Percentiles rank a stretch among this genome's conserved stretches.
Evolutionary conservation across 1,140 invertebrate genomes (phyloP).

Genomic region (Schlechtendalia chinensis): DNA sequence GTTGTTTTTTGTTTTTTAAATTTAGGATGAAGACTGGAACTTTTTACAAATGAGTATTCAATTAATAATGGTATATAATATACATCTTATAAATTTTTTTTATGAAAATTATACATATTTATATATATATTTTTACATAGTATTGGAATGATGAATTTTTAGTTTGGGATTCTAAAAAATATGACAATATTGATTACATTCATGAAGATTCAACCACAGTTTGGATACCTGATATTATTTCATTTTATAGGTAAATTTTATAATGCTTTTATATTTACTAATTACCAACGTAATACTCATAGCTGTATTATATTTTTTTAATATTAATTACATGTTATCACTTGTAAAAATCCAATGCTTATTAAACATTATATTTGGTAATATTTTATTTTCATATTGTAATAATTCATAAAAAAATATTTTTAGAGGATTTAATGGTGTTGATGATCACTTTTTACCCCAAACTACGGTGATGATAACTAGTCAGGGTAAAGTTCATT

Average conservation of each 20-base stretch:
- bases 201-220: not conserved
- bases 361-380: no score
- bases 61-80: conserved; percentile 14
- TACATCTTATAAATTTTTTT: not conserved
- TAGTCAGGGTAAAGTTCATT: not conserved
- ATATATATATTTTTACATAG: not conserved
- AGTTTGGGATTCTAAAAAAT: conserved; percentile 29
- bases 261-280: not conserved
- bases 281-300: not conserved
- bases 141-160: conserved; percentile 41
- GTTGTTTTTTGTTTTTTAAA: no score
- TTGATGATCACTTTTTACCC: not conserved
- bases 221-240: conserved; percentile 32
- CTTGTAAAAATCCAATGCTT: no score
- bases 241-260: conserved; percentile 21
- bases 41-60: conserved; percentile 24
- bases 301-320: no score
- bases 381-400: not conserved
- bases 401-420: not conserved
- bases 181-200: not conserved
- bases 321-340: no score
- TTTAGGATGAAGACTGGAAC: conserved; percentile 30
- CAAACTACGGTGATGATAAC: not conserved
- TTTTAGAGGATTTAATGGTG: conserved; percentile 31
- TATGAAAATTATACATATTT: no score